phyloP scores from a whole-genome alignment of 2,888 invertebrate genomes.

The Beris morrisii region DNA sequence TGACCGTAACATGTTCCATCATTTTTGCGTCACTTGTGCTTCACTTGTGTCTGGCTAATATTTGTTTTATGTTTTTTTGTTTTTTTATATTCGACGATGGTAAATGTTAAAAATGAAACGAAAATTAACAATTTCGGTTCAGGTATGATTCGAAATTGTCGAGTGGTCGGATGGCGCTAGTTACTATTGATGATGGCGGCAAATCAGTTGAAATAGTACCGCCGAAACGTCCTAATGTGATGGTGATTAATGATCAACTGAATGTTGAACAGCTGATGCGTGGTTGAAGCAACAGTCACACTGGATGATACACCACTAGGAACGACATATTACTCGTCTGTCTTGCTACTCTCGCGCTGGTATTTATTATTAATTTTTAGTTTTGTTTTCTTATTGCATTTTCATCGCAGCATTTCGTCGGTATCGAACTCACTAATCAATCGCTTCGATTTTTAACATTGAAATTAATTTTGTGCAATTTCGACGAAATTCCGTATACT shows the following conservation, averaged over 20 bases:
- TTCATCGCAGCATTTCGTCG: neutral
- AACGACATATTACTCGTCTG: slow-evolving; percentile 14
- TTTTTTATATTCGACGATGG: neutral
- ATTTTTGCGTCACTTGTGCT: slow-evolving; percentile 30
- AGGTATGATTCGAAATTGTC: no score
- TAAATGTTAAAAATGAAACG: no score
- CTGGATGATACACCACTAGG: slow-evolving; percentile 32
- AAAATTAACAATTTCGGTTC: no score
- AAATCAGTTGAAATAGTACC: no score
- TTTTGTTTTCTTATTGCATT: slow-evolving; percentile 15
- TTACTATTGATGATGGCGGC: no score
- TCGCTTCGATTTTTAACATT: no score
- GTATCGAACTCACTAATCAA: no score
- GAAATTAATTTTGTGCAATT: no score
- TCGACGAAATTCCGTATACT: no score
- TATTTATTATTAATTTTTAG: neutral
- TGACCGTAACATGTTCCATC: slow-evolving; percentile 43
- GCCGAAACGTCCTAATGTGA: slow-evolving; percentile 32
- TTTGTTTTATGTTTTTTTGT: neutral
- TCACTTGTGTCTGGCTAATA: neutral
- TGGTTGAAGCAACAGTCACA: slow-evolving; percentile 37
- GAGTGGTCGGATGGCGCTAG: no score
- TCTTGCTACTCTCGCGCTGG: neutral
- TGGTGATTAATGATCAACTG: slow-evolving; percentile 39
- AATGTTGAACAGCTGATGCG: slow-evolving; percentile 36